Percentiles rank a stretch among this genome's conserved stretches.
These are phyloP conservation scores for Dryocosmus kuriphilus DNA, from an alignment of 2,888 invertebrate genomes.

Conservation along the genomic window DNA sequence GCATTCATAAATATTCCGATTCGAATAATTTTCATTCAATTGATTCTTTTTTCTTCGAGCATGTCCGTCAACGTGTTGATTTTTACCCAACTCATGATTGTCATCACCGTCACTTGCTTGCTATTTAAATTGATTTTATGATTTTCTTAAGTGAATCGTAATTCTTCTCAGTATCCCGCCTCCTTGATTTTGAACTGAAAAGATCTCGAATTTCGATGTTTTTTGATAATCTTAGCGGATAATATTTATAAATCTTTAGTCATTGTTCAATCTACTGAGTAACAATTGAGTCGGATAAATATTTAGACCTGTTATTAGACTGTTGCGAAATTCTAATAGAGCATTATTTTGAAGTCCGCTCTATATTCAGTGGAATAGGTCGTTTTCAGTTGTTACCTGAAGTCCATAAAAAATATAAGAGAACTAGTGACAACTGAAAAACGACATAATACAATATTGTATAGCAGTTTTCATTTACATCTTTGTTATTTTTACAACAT, in stretches of 20 bases:
- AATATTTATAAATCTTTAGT: background rate
- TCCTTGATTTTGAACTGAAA: background rate
- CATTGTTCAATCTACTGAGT: background rate
- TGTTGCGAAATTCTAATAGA: background rate
- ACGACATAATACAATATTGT: no score
- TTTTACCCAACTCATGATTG: background rate
- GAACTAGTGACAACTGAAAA: no score
- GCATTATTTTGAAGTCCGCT: no score
- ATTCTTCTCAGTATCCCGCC: background rate
- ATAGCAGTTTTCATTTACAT: no score
- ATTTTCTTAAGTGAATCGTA: background rate
- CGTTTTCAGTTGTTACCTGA: no score
- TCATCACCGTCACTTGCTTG: background rate
- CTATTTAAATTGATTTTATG: background rate
- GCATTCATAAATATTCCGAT: no score
- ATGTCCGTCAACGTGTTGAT: background rate
- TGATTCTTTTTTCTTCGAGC: no score
- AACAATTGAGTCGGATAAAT: background rate
- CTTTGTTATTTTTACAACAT: no score
- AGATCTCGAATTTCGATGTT: background rate
- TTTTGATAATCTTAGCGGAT: background rate
- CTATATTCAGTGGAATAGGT: no score
- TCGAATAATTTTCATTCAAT: no score
- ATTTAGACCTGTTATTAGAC: conserved; percentile 9
- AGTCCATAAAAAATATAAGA: no score